Percentiles rank a stretch among this genome's conserved stretches.
These are phyloP conservation scores for Brachionus rotundiformis DNA, from an alignment of 1,140 invertebrate species.

Conservation along the genomic window DNA sequence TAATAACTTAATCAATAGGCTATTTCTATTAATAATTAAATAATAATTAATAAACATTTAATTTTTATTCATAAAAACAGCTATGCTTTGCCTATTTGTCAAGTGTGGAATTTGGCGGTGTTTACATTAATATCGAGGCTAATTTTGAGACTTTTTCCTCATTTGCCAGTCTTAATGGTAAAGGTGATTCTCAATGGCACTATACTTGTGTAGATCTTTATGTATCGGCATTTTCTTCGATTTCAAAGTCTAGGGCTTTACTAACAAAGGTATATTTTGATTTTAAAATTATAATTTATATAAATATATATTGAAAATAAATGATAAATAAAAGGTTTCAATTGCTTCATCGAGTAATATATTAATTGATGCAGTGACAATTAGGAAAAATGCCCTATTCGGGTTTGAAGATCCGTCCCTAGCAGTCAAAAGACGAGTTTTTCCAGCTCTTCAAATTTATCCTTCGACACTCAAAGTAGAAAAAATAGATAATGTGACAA, in stretches of 20 bases:
- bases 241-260: background rate
- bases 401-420: background rate
- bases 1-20: too few species aligned
- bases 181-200: slow-evolving; percentile 33
- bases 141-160: background rate
- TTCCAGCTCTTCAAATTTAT: slow-evolving; percentile 27
- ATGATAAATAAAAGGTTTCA: background rate
- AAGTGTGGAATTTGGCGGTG: background rate
- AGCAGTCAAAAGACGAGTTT: background rate
- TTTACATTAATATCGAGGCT: background rate
- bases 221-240: background rate
- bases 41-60: background rate
- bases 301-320: background rate
- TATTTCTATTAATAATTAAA: too few species aligned
- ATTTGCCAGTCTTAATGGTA: background rate
- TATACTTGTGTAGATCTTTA: slow-evolving; percentile 37
- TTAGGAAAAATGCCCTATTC: slow-evolving; percentile 26
- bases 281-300: background rate
- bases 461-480: background rate
- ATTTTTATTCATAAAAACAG: background rate
- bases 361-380: slow-evolving; percentile 36
- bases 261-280: background rate
- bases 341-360: background rate
- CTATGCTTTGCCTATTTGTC: slow-evolving; percentile 46
- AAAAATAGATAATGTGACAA: background rate